Evolutionary conservation across 2,797 vertebrate genomes (phyloP), one percentile per base, ranked within the genome.

Genomic region (Acropternis orthonyx): DNA sequence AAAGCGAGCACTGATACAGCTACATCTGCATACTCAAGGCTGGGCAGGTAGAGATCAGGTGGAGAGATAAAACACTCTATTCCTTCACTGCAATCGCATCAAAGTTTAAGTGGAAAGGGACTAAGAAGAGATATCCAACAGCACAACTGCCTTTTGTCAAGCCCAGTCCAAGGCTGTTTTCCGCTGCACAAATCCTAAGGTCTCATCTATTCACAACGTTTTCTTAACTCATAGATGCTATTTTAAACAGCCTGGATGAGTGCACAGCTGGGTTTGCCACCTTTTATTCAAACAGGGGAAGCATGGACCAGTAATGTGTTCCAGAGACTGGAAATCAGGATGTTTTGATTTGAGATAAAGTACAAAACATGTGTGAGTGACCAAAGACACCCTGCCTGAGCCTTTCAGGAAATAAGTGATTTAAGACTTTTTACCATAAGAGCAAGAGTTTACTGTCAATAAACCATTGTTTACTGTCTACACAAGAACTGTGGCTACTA

Each of bases 311-410:
- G 86, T 92, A 96, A 94, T 90, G 65, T 58, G 90, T 95, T 95
- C 95, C 96, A 97, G 94, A 95, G 61, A 74, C 86, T 92, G 75
- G 89, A 82, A 94, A 96, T 95, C 95, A 95, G 95, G 96, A 96
- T 97, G 96, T 96, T 97, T 96, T 97, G 77, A 87, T 96, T 96
- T 93, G 94, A 95, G 96, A 97, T 96, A 94, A 96, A 94, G 94
- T 80, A 95, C 88, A 94, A 94, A 96, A 92, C 90, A 94, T 95
- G 92, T 96, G 95, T 93, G 91, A 96, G 85, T 93, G 89, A 96
- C 94, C 96, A 93, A 95, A 95, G 95, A 93, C 90, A 96, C 94
- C 91, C 95, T 69, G 95, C 93, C 74, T 93, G 91, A 66, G 74
- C 63, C 85, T 93, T 93, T 93, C 95, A 95, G 95, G 94, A 97